These are phyloP conservation scores for Drosophila meridionalis DNA, from an alignment of 2,888 invertebrate genomes.

Conservation along the genomic window DNA sequence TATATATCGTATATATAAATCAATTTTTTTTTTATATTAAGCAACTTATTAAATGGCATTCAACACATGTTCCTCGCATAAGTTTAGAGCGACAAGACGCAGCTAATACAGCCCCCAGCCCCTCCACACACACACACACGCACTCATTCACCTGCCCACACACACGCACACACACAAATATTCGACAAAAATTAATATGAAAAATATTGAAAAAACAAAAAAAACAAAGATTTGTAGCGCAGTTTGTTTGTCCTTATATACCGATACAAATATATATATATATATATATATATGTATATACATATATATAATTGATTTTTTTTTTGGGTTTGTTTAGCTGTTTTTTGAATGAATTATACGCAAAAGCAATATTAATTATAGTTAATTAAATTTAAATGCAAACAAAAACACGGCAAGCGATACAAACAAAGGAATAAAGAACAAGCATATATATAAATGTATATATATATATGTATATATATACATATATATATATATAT, in stretches of 20 bases:
- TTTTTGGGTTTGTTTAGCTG: conserved; percentile 76
- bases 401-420: conserved; percentile 48
- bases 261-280: conserved; percentile 33
- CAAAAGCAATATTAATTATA: conserved; percentile 85
- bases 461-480: conserved; percentile 31
- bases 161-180: conserved; percentile 4
- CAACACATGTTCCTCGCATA: conserved; percentile 82
- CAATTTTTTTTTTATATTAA: conserved; percentile 60
- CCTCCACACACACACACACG: conserved; percentile 5
- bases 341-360: conserved; percentile 79
- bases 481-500: conserved; percentile 29
- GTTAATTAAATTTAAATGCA: conserved; percentile 81
- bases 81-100: conserved; percentile 77
- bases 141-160: not conserved
- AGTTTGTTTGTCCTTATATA: conserved; percentile 66
- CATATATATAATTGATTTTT: conserved; percentile 31
- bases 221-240: conserved; percentile 53
- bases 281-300: not conserved
- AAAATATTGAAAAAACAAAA: conserved; percentile 20
- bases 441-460: conserved; percentile 35
- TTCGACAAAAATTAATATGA: conserved; percentile 21
- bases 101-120: conserved; percentile 39
- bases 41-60: conserved; percentile 61
- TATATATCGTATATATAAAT: conserved; percentile 25
- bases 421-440: conserved; percentile 12